Evolutionary conservation across 37 sponge, comb jelly and placozoan genomes (phyloP), one percentile per base, ranked within the genome.

Genomic region (Beroe ovata): DNA sequence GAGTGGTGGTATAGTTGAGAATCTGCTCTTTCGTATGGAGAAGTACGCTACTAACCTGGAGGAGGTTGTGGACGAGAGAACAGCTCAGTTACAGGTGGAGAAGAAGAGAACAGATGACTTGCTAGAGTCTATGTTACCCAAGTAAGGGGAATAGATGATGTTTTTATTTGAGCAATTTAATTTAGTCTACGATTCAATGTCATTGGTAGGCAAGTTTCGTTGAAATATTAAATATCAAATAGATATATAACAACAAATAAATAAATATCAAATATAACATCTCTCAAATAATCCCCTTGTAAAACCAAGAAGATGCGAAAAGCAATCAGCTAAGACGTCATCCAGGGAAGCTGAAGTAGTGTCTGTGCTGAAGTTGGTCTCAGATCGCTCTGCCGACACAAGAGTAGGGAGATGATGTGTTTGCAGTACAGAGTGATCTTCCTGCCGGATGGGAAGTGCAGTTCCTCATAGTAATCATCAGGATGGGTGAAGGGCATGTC

Each of bases 91-190:
- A 77, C 93, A 94, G 88, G 91, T 91, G 8, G 94, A 95, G 90
- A 97, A 97, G 90, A 60, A 60, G 72, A 69, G 92, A 22, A 95
- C 95, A 90, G 91, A 92, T 32, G 91, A 94, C 33, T 88, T 97
- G 0, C 93, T 97, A 29, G 92, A 93, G 42, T 90, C 95, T 29
- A 97, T 97, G 92, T 40, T 89, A 4, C 89, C 89, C 22, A 77
- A 77, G 84, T 77, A 42, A 21, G 84, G n/a, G n/a, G n/a, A n/a
- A n/a, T n/a, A n/a, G n/a, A n/a, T 58, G 59, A n/a, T n/a, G n/a
- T n/a, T n/a, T n/a, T n/a, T n/a, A n/a, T n/a, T n/a, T n/a, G n/a
- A n/a, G n/a, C n/a, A n/a, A n/a, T n/a, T n/a, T n/a, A n/a, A n/a
- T n/a, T n/a, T n/a, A n/a, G n/a, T n/a, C n/a, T n/a, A n/a, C n/a